Base-by-base conservation (phyloP, 1,140 invertebrate species). In the Drosophila arawakana region DNA sequence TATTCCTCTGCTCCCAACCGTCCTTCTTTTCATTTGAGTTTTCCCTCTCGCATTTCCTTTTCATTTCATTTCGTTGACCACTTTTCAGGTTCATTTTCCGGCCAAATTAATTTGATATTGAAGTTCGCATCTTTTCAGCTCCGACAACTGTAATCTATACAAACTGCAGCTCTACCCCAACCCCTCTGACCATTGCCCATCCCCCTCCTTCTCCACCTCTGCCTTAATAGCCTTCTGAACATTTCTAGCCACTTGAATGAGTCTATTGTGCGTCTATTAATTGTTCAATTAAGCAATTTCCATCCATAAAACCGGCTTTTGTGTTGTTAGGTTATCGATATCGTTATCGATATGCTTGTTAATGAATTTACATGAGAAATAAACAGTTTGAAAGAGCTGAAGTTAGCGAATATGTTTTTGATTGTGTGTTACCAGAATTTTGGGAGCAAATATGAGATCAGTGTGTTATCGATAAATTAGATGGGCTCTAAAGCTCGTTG, bases 251-350 rank as follows among this genome's bases (percentile, higher is more conserved):
- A 67, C 63, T 65, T 76, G 68, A 71, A 18, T 66, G 61, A 44
- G 37, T 54, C 50, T 55, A 77, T 86, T 80, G 84, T 88, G 54
- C 47, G 47, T 71, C 78, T 72, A 74, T 83, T 88, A 88, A 88
- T 81, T 88, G 84, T 89, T 88, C 84, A 88, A 89, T 88, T 88
- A 89, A 84, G 84, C 84, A 89, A 89, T 83, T 82, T 73, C 58
- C 39, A 54, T 35, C 10, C 21, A 52, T 35, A 43, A 49, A 68
- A 65, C 78, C 62, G 73, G 63, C 76, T 63, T 5, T 86, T 81
- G 74, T 78, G 62, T 66, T 62, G 52, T 55, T 50, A 44, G 68
- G 65, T 59, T 72, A 76, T 72, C 57, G 73, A 76, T 72, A 76
- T 52, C 46, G 15, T 35, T 65, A 18, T 52, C 54, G 15, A 30